Base-by-base conservation (phyloP, 2,888 invertebrate species). In the Watsonalla binaria region DNA sequence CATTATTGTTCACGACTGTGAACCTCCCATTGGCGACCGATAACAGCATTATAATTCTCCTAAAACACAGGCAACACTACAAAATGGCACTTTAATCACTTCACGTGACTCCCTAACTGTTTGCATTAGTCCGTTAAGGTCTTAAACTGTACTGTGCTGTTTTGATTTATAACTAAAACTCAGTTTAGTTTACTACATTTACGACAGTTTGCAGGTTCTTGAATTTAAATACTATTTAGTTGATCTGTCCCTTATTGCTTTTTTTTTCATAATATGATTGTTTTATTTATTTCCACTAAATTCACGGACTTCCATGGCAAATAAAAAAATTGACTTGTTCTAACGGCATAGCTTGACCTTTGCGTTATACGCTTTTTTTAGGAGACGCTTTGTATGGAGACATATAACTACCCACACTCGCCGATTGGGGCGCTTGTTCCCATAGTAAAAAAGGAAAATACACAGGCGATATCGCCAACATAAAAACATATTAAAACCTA, bases 1-100 rank as follows among this genome's bases (percentile, higher is more conserved):
- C 9, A 47, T 47, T 6, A 7, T 24, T n/a, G 13, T 4, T 33
- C 15, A 47, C 15, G 33, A 51, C 6, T 35, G 39, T 9, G 24
- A 45, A 45, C 34, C 58, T 57, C 59, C 68, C 63, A 68, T 71
- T 67, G 68, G 73, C 78, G 77, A 79, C 80, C 80, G 78, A 80
- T 86, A 87, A 86, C 80, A 82, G 72, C 78, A 77, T 82, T 78
- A 86, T 87, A 86, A 88, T 86, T 78, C 80, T 77, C 84, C 61
- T 59, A 63, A 24, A 78, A 73, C 63, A 62, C 71, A 68, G 72
- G 73, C 76, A 73, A 78, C 74, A 74, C 71, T 78, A 74, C 75
- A 76, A 87, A 87, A 89, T 86, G 86, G 81, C 75, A 86, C 85
- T 89, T 89, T 89, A 86, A 89, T 88, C 73, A 83, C 87, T 89